phyloP scores from a whole-genome alignment of 1,140 invertebrate species.

The Drosophila athabasca region DNA sequence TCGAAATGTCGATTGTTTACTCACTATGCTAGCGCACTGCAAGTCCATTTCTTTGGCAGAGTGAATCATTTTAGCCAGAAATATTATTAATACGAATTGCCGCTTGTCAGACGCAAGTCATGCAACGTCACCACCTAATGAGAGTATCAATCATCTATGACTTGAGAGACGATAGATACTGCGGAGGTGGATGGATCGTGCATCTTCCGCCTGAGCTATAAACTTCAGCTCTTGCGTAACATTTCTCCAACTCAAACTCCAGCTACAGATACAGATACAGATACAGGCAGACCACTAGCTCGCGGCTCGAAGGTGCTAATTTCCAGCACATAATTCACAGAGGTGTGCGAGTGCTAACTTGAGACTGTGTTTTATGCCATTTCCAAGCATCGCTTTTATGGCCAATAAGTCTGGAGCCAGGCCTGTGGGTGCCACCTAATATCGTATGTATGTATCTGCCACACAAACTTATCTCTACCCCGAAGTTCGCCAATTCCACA shows the following conservation, averaged over 20 bases:
- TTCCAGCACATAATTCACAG: slow-evolving; percentile 77
- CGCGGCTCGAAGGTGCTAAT: slow-evolving; percentile 64
- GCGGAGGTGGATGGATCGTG: slow-evolving; percentile 24
- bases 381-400: slow-evolving; percentile 60
- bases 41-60: neutral
- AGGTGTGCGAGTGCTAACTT: slow-evolving; percentile 66
- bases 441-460: slow-evolving; percentile 8
- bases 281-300: neutral
- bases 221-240: slow-evolving; percentile 36
- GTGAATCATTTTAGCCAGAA: slow-evolving; percentile 40
- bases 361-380: slow-evolving; percentile 50
- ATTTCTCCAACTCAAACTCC: slow-evolving; percentile 1
- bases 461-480: neutral
- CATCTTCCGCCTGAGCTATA: slow-evolving; percentile 18
- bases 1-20: slow-evolving; percentile 14
- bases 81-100: slow-evolving; percentile 31
- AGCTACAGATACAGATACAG: neutral
- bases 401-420: slow-evolving; percentile 46
- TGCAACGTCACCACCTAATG: slow-evolving; percentile 48
- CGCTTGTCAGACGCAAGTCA: slow-evolving; percentile 35
- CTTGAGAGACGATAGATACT: slow-evolving; percentile 7
- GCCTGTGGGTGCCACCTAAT: slow-evolving; percentile 31
- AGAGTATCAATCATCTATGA: slow-evolving; percentile 38
- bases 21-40: neutral
- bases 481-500: neutral